Base-by-base conservation (phyloP, 2,888 invertebrate genomes). In the Callyntrura guangdongensis region DNA sequence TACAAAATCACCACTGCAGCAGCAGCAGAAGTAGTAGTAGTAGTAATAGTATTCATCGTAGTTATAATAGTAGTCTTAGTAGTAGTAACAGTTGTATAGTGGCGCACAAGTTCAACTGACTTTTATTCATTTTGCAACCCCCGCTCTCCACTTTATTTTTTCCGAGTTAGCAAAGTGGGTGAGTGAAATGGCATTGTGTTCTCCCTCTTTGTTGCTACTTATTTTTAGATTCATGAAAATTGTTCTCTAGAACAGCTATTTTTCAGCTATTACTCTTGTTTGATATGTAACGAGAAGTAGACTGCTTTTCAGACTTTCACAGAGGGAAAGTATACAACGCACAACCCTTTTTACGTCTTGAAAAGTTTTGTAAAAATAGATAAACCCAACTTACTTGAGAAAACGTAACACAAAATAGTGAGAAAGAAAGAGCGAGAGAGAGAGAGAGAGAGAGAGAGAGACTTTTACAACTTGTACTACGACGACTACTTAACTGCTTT, bases 181-280 rank as follows among this genome's bases (percentile, higher is more conserved):
- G 20, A 72, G 47, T 14, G 47, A 72, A 72, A 69, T 36, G 27
- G n/a, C 36, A 72, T 72, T 72, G 72, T 12, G 17, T 72, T 72
- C 9, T 47, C 17, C 45, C 36, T 12, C 17, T 67, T 27, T 67
- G n/a, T 72, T 22, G 11, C 64, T 25, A 22, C 11, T 25, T 64
- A 59, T 14, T 11, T 64, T 22, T 36, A 64, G 64, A 64, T 20
- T 72, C 47, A 47, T n/a, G 45, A 72, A 72, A 72, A 72, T 72
- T 72, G 47, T 72, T 72, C 61, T 25, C 14, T 72, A 20, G 72
- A 72, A 47, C 47, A 72, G 72, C 47, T 72, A 17, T 72, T 72
- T 72, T 72, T 47, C 72, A 17, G 14, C 45, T 27, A 72, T 47
- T 47, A 47, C 47, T 72, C 47, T 72, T 17, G 11, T 20, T 67